Base-by-base conservation (phyloP, 1,140 invertebrate genomes). In the Drosophila bocki region DNA sequence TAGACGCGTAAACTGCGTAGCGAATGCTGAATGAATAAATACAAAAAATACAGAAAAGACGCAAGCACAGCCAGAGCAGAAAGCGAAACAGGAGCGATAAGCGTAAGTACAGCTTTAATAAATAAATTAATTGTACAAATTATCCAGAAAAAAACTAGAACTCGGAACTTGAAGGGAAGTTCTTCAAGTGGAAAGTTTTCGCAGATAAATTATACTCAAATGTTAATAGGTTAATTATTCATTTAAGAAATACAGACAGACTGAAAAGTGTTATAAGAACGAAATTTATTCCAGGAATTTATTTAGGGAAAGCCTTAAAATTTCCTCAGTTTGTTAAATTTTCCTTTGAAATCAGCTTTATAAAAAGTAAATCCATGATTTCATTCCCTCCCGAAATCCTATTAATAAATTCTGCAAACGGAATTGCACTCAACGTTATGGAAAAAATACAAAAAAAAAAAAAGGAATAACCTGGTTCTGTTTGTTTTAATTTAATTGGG, bases 1-100 rank as follows among this genome's bases (percentile, higher is more conserved):
- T 87, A 87, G 62, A 87, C 77, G 84, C 85, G 86, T 88, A 88
- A 88, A 84, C 78, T 87, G 84, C 84, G 85, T 87, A 88, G 77
- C 84, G 64, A 87, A 84, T 88, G 82, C 54, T 87, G 85, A 88
- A 87, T 87, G 84, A 87, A 87, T 59, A 70, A 80, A 41, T 37
- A 65, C 41, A 65, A 58, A 86, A 70, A 80, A 41, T 37, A 65
- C 41, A 65, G 61, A 86, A 62, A 39, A 39, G 13, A 33, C 7
- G 33, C 51, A 8, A 8, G 19, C 59, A 59, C 56, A 83, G 51
- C 41, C 51, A 62, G 32, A 65, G 42, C 37, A 37, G 39, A 54
- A 62, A 58, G 42, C n/a, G n/a, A n/a, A n/a, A n/a, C n/a, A n/a
- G n/a, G n/a, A n/a, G n/a, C 79, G 69, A 87, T 80, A 83, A 87